phyloP scores from a whole-genome alignment of 2,888 invertebrate species.

The Apotomis betuletana region DNA sequence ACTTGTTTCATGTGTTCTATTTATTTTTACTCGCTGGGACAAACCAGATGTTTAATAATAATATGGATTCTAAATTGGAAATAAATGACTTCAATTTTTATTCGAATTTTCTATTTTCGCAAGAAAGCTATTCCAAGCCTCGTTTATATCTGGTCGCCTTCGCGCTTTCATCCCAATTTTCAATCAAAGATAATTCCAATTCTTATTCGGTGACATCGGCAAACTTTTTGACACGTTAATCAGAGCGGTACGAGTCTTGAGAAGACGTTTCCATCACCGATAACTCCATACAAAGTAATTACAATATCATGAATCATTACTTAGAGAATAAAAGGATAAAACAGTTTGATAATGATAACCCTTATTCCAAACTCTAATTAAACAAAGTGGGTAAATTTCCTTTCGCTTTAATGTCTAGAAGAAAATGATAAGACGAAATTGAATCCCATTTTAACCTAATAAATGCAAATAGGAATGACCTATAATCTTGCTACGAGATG shows the following conservation, averaged over 20 bases:
- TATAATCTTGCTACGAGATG: constrained; percentile 27
- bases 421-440: constrained; percentile 4
- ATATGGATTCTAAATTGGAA: too few species aligned
- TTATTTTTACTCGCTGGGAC: too few species aligned
- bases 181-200: constrained; percentile 35
- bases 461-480: constrained; percentile 21
- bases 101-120: too few species aligned
- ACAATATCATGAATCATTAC: constrained; percentile 7
- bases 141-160: constrained; percentile 6
- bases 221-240: constrained; percentile 38
- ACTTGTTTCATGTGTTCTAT: too few species aligned
- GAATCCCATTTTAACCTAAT: constrained; percentile 7
- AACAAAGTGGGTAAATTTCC: not conserved
- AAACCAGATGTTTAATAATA: too few species aligned
- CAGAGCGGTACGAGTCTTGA: constrained; percentile 9
- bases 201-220: constrained; percentile 29
- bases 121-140: too few species aligned
- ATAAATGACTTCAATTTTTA: too few species aligned
- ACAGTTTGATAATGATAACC: not conserved
- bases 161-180: constrained; percentile 21
- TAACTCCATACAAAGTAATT: constrained; percentile 14
- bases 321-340: not conserved
- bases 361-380: constrained; percentile 4
- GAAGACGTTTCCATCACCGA: constrained; percentile 8
- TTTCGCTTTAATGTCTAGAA: not conserved